A percentile compares a stretch with the other conserved stretches of the same genome.
phyloP scores from a whole-genome alignment of 1,140 invertebrate genomes.

The Archivesica marissinica region DNA sequence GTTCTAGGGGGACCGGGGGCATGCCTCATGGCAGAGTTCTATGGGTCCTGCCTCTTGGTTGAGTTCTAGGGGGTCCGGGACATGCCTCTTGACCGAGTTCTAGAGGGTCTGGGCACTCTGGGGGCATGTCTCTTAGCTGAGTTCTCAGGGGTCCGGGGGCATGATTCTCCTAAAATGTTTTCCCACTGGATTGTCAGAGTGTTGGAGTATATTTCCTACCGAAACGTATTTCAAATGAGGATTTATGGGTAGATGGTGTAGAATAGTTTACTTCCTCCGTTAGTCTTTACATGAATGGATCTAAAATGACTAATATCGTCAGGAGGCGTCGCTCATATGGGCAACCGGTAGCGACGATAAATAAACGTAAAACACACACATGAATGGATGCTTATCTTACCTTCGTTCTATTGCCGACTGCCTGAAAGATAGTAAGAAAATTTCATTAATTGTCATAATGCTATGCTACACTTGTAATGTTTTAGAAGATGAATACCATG shows the following conservation, averaged over 20 bases:
- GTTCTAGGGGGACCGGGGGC: too few species aligned
- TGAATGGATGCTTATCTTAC: not conserved
- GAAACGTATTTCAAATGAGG: not conserved
- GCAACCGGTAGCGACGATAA: too few species aligned
- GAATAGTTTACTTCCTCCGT: not conserved
- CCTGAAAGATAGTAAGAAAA: constrained; percentile 17
- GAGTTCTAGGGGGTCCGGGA: too few species aligned
- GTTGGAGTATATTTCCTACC: not conserved
- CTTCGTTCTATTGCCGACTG: constrained; percentile 49
- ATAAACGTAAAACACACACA: too few species aligned
- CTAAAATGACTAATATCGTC: too few species aligned
- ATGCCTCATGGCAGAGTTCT: too few species aligned
- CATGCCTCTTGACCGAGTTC: too few species aligned
- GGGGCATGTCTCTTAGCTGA: not conserved
- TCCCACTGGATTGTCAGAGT: not conserved
- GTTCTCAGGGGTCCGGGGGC: not conserved
- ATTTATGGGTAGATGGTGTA: not conserved
- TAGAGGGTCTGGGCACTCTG: too few species aligned
- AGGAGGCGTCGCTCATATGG: too few species aligned
- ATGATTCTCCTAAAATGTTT: not conserved
- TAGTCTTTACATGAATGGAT: not conserved
- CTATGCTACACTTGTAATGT: not conserved
- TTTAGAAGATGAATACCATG: too few species aligned
- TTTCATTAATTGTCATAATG: not conserved
- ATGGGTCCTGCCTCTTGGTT: too few species aligned